A percentile compares a stretch with the other conserved stretches of the same genome.
These are phyloP conservation scores for Parnassius smintheus DNA, from an alignment of 2,888 invertebrate species.

Conservation along the genomic window DNA sequence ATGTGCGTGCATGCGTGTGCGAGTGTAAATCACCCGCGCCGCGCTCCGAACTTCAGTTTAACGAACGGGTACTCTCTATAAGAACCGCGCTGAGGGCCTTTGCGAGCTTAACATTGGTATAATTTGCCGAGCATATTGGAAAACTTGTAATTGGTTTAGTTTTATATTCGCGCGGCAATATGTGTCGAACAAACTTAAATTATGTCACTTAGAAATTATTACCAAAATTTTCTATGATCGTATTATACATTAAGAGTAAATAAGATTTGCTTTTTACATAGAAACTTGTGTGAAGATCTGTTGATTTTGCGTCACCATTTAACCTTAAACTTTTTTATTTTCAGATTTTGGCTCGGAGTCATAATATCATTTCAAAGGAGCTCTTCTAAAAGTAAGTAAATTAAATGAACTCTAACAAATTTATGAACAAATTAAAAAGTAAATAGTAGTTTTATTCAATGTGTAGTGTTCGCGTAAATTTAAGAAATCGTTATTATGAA, in stretches of 20 bases:
- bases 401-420: background rate
- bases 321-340: constrained; percentile 42
- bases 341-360: constrained; percentile 77
- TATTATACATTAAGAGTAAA: too few species aligned
- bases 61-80: constrained; percentile 46
- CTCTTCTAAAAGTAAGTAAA: constrained; percentile 66
- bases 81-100: constrained; percentile 58
- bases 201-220: constrained; percentile 22
- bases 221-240: constrained; percentile 15
- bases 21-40: constrained; percentile 40
- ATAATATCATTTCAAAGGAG: constrained; percentile 69
- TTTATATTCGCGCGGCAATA: constrained; percentile 66
- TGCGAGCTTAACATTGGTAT: constrained; percentile 67
- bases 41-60: constrained; percentile 54
- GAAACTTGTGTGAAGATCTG: background rate
- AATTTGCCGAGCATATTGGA: constrained; percentile 73
- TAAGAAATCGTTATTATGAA: too few species aligned
- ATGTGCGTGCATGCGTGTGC: constrained; percentile 37
- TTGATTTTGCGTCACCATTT: constrained; percentile 2
- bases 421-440: background rate
- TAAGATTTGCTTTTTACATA: too few species aligned
- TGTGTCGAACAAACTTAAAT: constrained; percentile 55
- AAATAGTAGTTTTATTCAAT: too few species aligned
- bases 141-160: constrained; percentile 78
- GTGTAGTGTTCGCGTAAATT: too few species aligned